These are phyloP conservation scores for Colostygia pectinataria DNA, from an alignment of 2,888 invertebrate genomes.

Conservation along the genomic window DNA sequence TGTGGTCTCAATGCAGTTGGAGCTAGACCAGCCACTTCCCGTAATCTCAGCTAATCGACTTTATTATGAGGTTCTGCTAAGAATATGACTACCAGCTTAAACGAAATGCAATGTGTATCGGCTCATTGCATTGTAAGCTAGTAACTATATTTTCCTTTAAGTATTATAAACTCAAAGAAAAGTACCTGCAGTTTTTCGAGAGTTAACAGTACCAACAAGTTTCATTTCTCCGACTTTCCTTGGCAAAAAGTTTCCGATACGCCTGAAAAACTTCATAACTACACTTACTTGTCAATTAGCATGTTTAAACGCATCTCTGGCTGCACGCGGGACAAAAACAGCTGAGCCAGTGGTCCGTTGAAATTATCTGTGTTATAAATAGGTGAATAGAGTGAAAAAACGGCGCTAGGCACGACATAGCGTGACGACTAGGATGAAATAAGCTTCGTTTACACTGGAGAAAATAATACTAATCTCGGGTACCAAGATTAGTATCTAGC, in stretches of 20 bases:
- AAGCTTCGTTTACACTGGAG: slow-evolving; percentile 26
- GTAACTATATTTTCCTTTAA: too few relatives aligned
- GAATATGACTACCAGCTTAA: slow-evolving; percentile 12
- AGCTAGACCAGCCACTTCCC: slow-evolving; percentile 47
- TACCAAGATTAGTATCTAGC: too few relatives aligned
- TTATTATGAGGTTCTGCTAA: slow-evolving; percentile 21
- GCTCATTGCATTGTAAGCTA: too few relatives aligned
- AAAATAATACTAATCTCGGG: too few relatives aligned
- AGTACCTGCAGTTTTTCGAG: slow-evolving; percentile 7
- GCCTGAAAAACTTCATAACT: slow-evolving; percentile 31
- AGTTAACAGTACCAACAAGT: slow-evolving; percentile 8
- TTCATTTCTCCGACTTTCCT: slow-evolving; percentile 22
- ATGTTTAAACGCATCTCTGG: slow-evolving; percentile 48
- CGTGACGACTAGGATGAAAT: slow-evolving; percentile 60
- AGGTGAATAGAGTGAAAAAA: slow-evolving; percentile 75
- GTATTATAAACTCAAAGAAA: too few relatives aligned
- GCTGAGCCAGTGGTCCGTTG: slow-evolving; percentile 64
- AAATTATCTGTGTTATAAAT: slow-evolving; percentile 71
- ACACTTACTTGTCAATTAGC: slow-evolving; percentile 44
- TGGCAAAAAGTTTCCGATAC: slow-evolving; percentile 28
- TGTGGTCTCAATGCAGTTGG: slow-evolving; percentile 54
- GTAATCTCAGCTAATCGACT: slow-evolving; percentile 51
- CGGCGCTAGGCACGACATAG: slow-evolving; percentile 65
- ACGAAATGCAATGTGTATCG: background rate
- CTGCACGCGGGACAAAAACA: slow-evolving; percentile 55